phyloP scores from a whole-genome alignment of 2,797 vertebrate genomes.

The Leptatherina wallacei region DNA sequence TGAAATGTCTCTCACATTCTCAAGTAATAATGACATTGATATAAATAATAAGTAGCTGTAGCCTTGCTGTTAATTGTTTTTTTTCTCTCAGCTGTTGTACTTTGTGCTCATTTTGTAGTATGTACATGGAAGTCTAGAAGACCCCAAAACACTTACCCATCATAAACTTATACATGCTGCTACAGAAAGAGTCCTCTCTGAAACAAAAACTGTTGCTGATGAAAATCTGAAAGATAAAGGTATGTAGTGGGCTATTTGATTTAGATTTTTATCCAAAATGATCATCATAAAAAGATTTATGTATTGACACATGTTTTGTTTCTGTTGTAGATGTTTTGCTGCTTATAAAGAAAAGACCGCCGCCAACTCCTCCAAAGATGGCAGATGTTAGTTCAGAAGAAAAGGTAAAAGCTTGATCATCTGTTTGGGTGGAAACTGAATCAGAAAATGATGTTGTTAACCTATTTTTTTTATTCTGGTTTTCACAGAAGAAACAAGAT shows the following conservation, averaged over 20 bases:
- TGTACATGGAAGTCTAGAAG: constrained; percentile 92
- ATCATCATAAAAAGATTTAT: background rate
- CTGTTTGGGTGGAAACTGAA: background rate
- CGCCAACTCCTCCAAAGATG: constrained; percentile 89
- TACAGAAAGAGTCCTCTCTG: constrained; percentile 91
- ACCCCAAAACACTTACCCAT: constrained; percentile 93
- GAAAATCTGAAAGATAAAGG: constrained; percentile 95
- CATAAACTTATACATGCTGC: constrained; percentile 95
- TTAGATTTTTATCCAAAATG: background rate
- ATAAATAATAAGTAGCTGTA: background rate
- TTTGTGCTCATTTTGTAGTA: constrained; percentile 80
- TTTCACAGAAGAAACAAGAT: constrained; percentile 91
- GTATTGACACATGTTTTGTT: background rate
- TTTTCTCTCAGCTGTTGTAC: constrained; percentile 10
- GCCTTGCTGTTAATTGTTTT: background rate
- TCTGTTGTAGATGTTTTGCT: constrained; percentile 88
- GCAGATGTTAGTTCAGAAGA: constrained; percentile 92
- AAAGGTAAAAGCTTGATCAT: constrained; percentile 82
- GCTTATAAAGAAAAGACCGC: constrained; percentile 92
- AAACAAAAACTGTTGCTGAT: constrained; percentile 90
- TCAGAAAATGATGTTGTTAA: background rate
- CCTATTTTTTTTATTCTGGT: background rate
- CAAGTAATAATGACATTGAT: background rate
- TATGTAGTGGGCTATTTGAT: constrained; percentile 52
- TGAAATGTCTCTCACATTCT: background rate